These are phyloP conservation scores for Noctua fimbriata DNA, from an alignment of 2,888 invertebrate species.

Conservation along the genomic window DNA sequence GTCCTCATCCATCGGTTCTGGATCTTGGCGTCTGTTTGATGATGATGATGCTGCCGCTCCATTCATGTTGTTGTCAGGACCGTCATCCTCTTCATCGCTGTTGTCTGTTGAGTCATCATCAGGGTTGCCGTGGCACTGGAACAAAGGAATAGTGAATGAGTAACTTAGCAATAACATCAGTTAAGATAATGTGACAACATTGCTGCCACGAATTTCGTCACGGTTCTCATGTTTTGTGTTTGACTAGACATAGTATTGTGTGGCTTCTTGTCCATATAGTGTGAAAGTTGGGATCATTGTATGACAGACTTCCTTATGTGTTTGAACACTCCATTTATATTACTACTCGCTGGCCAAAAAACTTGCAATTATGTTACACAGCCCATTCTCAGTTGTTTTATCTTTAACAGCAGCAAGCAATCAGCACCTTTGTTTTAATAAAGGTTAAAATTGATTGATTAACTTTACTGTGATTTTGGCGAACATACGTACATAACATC, in stretches of 20 bases:
- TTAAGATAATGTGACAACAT: not conserved
- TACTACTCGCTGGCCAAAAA: not conserved
- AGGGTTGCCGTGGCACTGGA: conserved; percentile 86
- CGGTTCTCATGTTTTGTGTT: not conserved
- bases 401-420: too few relatives aligned
- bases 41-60: conserved; percentile 72
- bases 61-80: conserved; percentile 74
- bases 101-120: conserved; percentile 87
- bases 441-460: too few relatives aligned
- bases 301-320: too few relatives aligned
- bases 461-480: too few relatives aligned
- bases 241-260: not conserved
- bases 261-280: too few relatives aligned
- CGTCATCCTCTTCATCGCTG: conserved; percentile 83
- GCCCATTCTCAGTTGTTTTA: too few relatives aligned
- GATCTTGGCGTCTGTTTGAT: conserved; percentile 69
- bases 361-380: too few relatives aligned
- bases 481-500: too few relatives aligned
- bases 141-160: conserved; percentile 35
- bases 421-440: too few relatives aligned
- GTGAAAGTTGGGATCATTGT: not conserved
- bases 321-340: conserved; percentile 4
- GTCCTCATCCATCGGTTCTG: conserved; percentile 87
- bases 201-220: not conserved
- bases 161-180: not conserved